phyloP scores from a whole-genome alignment of 2,888 invertebrate species.

The Sabatieria punctata region DNA sequence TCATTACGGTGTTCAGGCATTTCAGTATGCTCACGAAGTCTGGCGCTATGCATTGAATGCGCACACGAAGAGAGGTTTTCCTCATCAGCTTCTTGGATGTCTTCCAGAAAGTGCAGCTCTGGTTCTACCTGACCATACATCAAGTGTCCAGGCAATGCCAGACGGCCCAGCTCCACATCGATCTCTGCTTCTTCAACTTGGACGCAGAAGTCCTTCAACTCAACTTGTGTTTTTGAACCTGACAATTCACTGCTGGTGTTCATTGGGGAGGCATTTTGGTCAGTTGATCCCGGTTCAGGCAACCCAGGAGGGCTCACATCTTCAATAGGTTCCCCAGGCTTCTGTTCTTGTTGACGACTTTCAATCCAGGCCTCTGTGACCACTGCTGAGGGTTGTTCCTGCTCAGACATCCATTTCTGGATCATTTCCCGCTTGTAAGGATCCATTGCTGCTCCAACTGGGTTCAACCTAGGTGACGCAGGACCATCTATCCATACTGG shows the following conservation, averaged over 20 bases:
- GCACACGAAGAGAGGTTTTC: conserved; percentile 2
- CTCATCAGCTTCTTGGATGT: conserved; percentile 8
- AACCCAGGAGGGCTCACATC: not conserved
- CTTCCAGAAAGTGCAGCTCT: conserved; percentile 6
- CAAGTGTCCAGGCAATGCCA: not conserved
- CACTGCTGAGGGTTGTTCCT: not conserved
- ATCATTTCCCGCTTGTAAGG: conserved; percentile 82
- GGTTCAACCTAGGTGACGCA: not conserved
- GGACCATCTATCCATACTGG: conserved; percentile 4
- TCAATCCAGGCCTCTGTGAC: not conserved
- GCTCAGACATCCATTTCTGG: conserved; percentile 67
- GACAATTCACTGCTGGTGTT: not conserved
- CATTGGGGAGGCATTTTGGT: not conserved
- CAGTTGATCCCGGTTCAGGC: not conserved
- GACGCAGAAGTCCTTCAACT: conserved; percentile 8
- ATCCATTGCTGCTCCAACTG: conserved; percentile 52
- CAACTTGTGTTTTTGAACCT: conserved; percentile 3
- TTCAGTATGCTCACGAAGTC: too few species aligned
- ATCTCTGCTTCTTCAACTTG: conserved; percentile 15
- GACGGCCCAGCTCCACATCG: conserved; percentile 10
- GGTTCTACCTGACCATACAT: conserved; percentile 1
- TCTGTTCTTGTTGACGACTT: not conserved
- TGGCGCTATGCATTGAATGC: not conserved
- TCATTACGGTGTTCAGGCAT: too few species aligned
- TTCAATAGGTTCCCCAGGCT: not conserved